A percentile compares a stretch with the other conserved stretches of the same genome.
Evolutionary conservation across 2,888 invertebrate species (phyloP).

Genomic region (Galerucella nymphaeae): DNA sequence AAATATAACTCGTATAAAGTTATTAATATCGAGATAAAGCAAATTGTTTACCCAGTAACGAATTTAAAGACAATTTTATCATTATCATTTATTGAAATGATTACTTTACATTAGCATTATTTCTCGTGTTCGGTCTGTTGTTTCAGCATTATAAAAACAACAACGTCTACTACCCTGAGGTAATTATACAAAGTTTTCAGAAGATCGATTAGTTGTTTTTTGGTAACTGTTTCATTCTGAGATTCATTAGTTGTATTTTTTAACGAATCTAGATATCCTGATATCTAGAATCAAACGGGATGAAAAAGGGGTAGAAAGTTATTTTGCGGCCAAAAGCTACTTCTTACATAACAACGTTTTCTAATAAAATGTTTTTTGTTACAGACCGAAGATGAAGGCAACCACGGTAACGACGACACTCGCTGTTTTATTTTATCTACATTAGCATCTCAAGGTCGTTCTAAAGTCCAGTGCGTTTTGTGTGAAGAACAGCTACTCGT

Average conservation of each 20-base stretch:
- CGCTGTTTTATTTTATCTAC: constrained; percentile 95
- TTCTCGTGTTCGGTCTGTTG: background rate
- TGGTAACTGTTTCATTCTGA: no score
- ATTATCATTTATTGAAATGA: constrained; percentile 17
- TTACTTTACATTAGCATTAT: constrained; percentile 20
- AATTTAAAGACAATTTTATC: background rate
- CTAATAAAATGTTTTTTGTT: constrained; percentile 60
- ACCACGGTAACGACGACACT: constrained; percentile 98
- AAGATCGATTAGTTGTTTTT: constrained; percentile 12
- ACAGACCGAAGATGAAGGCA: constrained; percentile 98
- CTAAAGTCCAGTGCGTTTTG: constrained; percentile 85
- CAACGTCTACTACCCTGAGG: constrained; percentile 5
- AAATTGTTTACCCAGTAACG: background rate
- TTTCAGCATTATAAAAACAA: constrained; percentile 16
- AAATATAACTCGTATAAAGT: background rate
- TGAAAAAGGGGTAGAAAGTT: no score
- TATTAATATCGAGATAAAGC: background rate
- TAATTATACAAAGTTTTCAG: constrained; percentile 25
- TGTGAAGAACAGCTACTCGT: constrained; percentile 92
- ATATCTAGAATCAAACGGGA: no score
- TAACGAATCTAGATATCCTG: no score
- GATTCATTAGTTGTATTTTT: no score
- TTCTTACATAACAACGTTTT: no score
- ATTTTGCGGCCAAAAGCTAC: no score
- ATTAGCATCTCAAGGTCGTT: constrained; percentile 90